A percentile compares a stretch with the other conserved stretches of the same genome.
Conservation (phyloP, 2,113 vertebrate species). For the Malurus alboscapulatus region DNA sequence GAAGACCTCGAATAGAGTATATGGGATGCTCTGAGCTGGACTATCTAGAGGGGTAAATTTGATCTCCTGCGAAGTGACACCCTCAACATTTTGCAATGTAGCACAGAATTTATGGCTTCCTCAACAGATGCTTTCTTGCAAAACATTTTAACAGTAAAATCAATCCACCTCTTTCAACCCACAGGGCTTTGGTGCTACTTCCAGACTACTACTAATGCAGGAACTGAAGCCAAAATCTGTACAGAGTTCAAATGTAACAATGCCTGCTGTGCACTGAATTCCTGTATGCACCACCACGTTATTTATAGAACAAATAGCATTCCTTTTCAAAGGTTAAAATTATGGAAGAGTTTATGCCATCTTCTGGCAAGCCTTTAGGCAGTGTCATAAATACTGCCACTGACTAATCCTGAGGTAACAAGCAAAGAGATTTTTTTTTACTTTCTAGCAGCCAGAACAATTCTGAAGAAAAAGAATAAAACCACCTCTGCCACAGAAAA, state of each 20-base stretch:
- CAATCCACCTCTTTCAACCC: background rate
- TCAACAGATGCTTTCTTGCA: background rate
- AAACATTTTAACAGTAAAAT: background rate
- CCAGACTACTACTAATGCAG: background rate
- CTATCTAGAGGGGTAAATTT: background rate
- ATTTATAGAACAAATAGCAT: slow-evolving; percentile 33
- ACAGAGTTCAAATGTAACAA: slow-evolving; percentile 23
- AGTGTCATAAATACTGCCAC: background rate
- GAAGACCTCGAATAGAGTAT: background rate
- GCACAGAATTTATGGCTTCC: background rate
- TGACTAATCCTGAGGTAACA: slow-evolving; percentile 26
- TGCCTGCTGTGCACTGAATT: slow-evolving; percentile 9
- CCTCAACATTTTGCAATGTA: background rate
- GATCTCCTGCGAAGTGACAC: background rate
- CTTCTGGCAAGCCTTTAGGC: slow-evolving; percentile 11
- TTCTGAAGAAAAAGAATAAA: background rate
- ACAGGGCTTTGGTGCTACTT: background rate
- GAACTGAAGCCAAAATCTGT: slow-evolving; percentile 3
- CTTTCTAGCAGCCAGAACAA: background rate
- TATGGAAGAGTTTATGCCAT: slow-evolving; percentile 43
- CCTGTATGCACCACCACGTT: background rate
- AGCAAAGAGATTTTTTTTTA: background rate
- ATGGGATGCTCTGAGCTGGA: background rate
- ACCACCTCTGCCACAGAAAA: background rate
- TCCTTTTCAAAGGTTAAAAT: slow-evolving; percentile 49